Percentiles rank a stretch among this genome's conserved stretches.
phyloP scores from a whole-genome alignment of 2,888 invertebrate species.

The Ashinkailepas kermadecensis region DNA sequence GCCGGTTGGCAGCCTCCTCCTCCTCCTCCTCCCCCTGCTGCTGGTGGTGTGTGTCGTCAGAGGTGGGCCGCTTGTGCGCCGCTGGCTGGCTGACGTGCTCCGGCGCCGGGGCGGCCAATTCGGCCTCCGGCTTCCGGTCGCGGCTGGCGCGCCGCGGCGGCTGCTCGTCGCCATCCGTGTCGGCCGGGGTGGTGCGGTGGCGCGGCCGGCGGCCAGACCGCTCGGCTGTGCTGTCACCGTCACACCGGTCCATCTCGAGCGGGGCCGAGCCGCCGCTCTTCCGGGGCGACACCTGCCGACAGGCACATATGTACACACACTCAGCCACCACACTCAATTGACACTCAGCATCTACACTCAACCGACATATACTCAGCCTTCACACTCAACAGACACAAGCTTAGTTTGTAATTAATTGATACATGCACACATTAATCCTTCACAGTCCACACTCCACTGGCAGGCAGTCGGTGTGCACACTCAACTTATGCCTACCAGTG shows the following conservation, averaged over 20 bases:
- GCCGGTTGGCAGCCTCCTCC: neutral
- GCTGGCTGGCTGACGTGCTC: neutral
- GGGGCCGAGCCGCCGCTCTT: neutral
- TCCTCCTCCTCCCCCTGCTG: slow-evolving; percentile 5
- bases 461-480: too few relatives aligned
- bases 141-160: slow-evolving; percentile 5
- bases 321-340: too few relatives aligned
- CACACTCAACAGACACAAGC: too few relatives aligned
- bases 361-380: too few relatives aligned
- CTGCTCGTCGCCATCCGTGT: neutral
- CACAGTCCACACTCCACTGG: too few relatives aligned
- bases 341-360: too few relatives aligned
- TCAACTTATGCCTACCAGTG: too few relatives aligned
- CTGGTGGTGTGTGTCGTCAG: too few relatives aligned
- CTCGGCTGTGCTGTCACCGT: neutral
- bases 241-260: neutral
- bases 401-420: too few relatives aligned
- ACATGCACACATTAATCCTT: too few relatives aligned
- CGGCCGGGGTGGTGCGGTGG: neutral
- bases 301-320: too few relatives aligned
- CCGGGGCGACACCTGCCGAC: neutral
- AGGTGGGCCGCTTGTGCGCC: neutral
- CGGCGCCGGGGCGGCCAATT: neutral
- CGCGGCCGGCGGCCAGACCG: neutral
- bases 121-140: neutral